phyloP scores from a whole-genome alignment of 37 sponge, comb jelly and placozoan species.

The Agelas oroides region DNA sequence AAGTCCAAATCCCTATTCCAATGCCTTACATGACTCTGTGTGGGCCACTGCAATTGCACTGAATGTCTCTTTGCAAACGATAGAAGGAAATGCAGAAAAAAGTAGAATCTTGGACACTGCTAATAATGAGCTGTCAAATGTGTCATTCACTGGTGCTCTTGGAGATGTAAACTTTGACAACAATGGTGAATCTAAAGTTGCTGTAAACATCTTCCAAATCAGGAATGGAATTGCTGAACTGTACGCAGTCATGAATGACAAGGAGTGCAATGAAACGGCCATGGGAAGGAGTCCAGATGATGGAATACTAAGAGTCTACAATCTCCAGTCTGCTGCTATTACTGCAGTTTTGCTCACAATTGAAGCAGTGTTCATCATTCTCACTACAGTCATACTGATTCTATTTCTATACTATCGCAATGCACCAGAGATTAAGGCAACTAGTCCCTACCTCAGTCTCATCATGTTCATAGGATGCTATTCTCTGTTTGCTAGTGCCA shows the following conservation, averaged over 20 bases:
- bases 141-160: not conserved
- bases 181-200: not conserved
- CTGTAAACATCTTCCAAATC: not conserved
- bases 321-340: too few species aligned
- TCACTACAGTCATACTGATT: not conserved
- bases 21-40: constrained; percentile 19
- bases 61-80: not conserved
- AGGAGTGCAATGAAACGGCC: too few species aligned
- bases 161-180: not conserved
- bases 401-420: not conserved
- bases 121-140: not conserved
- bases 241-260: not conserved
- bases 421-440: not conserved
- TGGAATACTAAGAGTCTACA: too few species aligned
- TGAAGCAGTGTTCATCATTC: not conserved
- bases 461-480: not conserved
- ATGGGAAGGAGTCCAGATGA: too few species aligned
- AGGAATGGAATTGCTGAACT: not conserved
- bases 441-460: not conserved
- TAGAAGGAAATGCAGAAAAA: not conserved
- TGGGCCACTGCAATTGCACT: too few species aligned
- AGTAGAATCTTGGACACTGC: not conserved
- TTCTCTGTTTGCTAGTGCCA: not conserved
- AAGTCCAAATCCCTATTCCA: constrained; percentile 8
- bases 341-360: not conserved